Evolutionary conservation across 2,797 vertebrate genomes (phyloP), one percentile per base, ranked within the genome.

Genomic region (Mycteria americana): DNA sequence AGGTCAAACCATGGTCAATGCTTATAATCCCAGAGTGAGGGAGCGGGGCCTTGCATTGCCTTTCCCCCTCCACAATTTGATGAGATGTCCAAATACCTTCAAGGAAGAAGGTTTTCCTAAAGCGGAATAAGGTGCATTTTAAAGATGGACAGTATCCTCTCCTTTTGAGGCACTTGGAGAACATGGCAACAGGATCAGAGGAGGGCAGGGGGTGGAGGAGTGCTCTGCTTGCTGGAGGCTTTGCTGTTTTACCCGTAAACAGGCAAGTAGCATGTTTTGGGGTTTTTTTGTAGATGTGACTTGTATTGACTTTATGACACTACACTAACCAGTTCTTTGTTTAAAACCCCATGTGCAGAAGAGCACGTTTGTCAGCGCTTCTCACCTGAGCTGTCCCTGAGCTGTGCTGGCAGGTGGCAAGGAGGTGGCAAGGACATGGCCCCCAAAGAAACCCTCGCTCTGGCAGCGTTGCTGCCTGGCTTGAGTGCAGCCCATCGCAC

Each of bases 321-420:
- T 56, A 2, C 28, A 45, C 0, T 1, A 78, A 65, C 21, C 1
- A 1, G 24, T 76, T 86, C 53, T 59, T 56, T 6, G 1, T 77
- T 92, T 77, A 68, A 89, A 84, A 74, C 7, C 4, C 13, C 23
- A 23, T 0, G 5, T 67, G 33, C 51, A 53, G 56, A 82, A 2
- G 6, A 64, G 31, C 9, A n/a, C 2, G 1, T 53, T 74, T 83
- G 35, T 37, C 80, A 68, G 69, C 4, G 1, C 25, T 85, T 86
- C 50, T 65, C 5, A 0, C 27, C 31, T 35, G 43, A 70, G 37
- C 51, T 48, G 22, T 31, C 54, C 37, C 59, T 17, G 11, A 51
- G n/a, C 73, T 30, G 4, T 88, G 64, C 56, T 65, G 39, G 33
- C 1, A 6, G 14, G 53, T 78, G 35, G 45, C 65, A 65, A 39